phyloP scores from a whole-genome alignment of 2,113 vertebrate genomes.

The Uria lomvia region DNA sequence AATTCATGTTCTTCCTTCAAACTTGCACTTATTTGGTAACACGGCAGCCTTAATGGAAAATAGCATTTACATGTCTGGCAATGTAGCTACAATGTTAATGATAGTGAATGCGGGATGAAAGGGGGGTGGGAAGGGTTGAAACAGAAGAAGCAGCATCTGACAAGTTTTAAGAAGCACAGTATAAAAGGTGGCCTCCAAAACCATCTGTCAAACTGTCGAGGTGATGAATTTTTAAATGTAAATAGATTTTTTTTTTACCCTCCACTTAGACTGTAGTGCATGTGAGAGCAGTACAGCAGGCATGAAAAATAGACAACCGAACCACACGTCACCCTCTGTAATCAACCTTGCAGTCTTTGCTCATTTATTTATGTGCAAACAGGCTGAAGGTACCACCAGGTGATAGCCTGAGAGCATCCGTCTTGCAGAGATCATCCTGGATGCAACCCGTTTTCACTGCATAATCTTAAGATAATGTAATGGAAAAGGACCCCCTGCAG shows the following conservation, averaged over 20 bases:
- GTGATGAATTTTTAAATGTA: conserved; percentile 20
- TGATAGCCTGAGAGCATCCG: background rate
- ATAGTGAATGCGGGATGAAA: background rate
- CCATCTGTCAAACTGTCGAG: background rate
- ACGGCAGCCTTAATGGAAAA: conserved; percentile 42
- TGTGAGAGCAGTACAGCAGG: background rate
- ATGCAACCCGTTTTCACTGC: background rate
- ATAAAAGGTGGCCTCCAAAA: background rate
- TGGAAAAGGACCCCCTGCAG: background rate
- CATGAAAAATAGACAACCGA: background rate
- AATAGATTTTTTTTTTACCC: background rate
- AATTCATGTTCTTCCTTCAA: background rate
- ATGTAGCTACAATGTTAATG: background rate
- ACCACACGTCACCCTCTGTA: background rate
- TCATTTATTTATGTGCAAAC: background rate
- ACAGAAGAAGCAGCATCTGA: background rate
- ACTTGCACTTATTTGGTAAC: conserved; percentile 43
- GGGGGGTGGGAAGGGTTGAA: background rate
- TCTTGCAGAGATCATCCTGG: background rate
- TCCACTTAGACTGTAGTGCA: background rate
- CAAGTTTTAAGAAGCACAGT: background rate
- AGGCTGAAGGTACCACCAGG: background rate
- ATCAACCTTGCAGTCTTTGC: background rate
- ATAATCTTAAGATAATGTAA: background rate
- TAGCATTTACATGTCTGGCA: background rate